Percentiles rank a stretch among this genome's conserved stretches.
These are phyloP conservation scores for Ficedula albicollis DNA, from an alignment of 2,797 vertebrate species.

Conservation along the genomic window DNA sequence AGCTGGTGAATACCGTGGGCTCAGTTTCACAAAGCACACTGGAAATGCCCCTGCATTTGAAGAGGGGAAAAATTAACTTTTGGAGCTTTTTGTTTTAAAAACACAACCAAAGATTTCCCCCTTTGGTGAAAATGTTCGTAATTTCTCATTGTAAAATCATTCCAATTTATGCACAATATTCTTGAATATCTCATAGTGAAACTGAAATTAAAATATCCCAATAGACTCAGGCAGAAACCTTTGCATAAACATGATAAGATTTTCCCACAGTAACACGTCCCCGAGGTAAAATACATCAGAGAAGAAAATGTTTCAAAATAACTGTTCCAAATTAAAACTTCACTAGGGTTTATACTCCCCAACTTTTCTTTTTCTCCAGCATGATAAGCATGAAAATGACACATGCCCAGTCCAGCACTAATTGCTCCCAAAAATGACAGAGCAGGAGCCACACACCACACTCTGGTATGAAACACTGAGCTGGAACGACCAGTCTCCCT, in stretches of 20 bases:
- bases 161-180: constrained; percentile 8
- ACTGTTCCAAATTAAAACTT: constrained; percentile 49
- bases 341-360: neutral
- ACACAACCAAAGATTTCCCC: neutral
- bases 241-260: constrained; percentile 20
- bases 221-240: neutral
- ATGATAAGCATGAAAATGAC: neutral
- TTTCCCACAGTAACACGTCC: constrained; percentile 38
- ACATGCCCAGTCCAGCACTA: fast-evolving
- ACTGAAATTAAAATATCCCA: constrained; percentile 41
- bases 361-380: neutral
- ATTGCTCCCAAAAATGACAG: fast-evolving
- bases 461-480: fast-evolving
- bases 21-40: neutral
- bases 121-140: neutral
- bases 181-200: neutral
- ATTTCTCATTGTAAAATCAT: neutral
- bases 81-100: neutral
- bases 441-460: neutral
- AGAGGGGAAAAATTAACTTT: neutral
- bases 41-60: neutral
- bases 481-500: neutral
- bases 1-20: neutral
- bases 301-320: constrained; percentile 7
- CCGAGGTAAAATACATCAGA: constrained; percentile 24